These are phyloP conservation scores for Mionectes olivaceus DNA, from an alignment of 2,797 vertebrate genomes.

Conservation along the genomic window DNA sequence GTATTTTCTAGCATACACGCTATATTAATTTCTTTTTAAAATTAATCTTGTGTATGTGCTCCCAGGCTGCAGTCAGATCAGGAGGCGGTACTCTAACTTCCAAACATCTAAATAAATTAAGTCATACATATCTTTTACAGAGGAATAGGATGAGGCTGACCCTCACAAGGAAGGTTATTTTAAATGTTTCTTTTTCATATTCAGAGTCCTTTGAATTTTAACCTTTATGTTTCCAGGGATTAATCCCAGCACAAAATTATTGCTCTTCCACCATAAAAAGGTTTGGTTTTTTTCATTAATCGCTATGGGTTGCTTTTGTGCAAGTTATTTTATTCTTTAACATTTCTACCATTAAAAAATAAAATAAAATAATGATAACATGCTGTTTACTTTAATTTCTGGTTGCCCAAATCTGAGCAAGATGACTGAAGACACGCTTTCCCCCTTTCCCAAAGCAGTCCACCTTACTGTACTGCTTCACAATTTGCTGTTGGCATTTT, in stretches of 20 bases:
- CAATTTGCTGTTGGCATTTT: neutral
- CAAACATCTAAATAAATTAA: neutral
- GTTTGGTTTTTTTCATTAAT: neutral
- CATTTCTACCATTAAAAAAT: neutral
- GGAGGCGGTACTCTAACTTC: slow-evolving; percentile 16
- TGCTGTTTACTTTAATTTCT: neutral
- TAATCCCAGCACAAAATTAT: neutral
- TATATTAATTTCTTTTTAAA: slow-evolving; percentile 4
- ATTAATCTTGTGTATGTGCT: slow-evolving; percentile 20
- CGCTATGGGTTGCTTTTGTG: neutral
- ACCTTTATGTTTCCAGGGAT: neutral
- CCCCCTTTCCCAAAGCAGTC: neutral
- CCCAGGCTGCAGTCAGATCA: slow-evolving; percentile 29
- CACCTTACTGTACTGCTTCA: neutral
- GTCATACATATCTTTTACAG: neutral
- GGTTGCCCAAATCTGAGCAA: neutral
- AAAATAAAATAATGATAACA: neutral
- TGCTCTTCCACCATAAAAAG: neutral
- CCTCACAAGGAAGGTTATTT: neutral
- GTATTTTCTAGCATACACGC: slow-evolving; percentile 11
- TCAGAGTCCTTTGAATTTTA: neutral
- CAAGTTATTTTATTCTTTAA: neutral
- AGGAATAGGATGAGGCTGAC: neutral
- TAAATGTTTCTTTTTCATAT: neutral
- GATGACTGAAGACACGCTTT: neutral